Evolutionary conservation across 2,888 invertebrate genomes (phyloP).

Genomic region (Cosmorhoe ocellata): DNA sequence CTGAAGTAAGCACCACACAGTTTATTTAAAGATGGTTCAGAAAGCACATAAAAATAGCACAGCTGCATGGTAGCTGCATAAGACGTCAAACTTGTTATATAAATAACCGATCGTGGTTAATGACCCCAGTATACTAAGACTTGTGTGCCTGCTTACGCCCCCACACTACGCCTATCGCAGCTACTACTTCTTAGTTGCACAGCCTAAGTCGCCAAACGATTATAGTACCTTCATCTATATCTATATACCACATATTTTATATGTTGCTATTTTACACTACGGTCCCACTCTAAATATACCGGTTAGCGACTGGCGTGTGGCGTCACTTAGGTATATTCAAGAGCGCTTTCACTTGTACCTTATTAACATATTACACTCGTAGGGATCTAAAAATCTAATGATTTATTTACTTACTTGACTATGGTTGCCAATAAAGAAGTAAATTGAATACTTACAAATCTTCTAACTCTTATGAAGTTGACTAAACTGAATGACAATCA

Average conservation of each 20-base stretch:
- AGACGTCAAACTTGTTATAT: background rate
- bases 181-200: background rate
- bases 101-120: background rate
- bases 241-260: too few species aligned
- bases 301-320: constrained; percentile 39
- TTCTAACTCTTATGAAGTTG: too few species aligned
- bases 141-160: background rate
- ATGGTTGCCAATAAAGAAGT: too few species aligned
- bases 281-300: constrained; percentile 23
- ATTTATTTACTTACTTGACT: background rate
- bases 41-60: background rate
- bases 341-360: constrained; percentile 55
- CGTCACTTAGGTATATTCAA: constrained; percentile 50
- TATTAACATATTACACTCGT: constrained; percentile 39
- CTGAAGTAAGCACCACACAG: too few species aligned
- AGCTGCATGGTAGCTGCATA: background rate
- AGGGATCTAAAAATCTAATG: background rate
- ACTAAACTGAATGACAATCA: too few species aligned
- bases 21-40: background rate
- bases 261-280: background rate
- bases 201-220: background rate
- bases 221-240: too few species aligned
- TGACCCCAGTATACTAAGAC: background rate
- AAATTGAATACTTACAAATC: too few species aligned
- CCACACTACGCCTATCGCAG: background rate